phyloP scores from a whole-genome alignment of 2,113 vertebrate genomes.

The Alligator mississippiensis region DNA sequence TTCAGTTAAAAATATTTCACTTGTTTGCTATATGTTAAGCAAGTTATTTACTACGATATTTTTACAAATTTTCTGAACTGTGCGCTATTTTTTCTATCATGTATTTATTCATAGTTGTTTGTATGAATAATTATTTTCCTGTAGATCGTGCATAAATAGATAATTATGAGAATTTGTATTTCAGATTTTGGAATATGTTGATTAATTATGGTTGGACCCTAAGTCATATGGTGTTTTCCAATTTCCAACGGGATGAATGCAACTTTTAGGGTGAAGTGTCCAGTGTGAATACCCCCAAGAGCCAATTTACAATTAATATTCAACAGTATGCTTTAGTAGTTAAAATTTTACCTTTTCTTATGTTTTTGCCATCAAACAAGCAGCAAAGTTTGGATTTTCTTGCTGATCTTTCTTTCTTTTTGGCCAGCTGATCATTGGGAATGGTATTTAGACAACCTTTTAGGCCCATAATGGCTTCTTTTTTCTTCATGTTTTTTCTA shows the following conservation, averaged over 20 bases:
- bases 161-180: neutral
- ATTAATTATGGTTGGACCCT: neutral
- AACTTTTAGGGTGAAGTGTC: neutral
- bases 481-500: too few species aligned
- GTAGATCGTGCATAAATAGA: neutral
- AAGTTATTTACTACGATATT: neutral
- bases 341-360: neutral
- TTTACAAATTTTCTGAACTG: neutral
- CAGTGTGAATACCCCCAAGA: fast-evolving
- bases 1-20: neutral
- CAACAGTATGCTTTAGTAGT: fast-evolving
- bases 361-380: neutral
- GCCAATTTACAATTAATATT: neutral
- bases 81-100: neutral
- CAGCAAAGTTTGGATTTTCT: too few species aligned
- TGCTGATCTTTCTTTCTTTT: too few species aligned
- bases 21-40: neutral
- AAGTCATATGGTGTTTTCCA: fast-evolving
- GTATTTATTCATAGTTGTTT: neutral
- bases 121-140: neutral
- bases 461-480: too few species aligned
- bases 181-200: neutral
- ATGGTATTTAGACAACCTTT: too few species aligned
- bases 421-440: too few species aligned
- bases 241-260: neutral